Percentiles rank a stretch among this genome's conserved stretches.
Evolutionary conservation across 2,888 invertebrate species (phyloP).

Genomic region (Tetheella fluctuosa): DNA sequence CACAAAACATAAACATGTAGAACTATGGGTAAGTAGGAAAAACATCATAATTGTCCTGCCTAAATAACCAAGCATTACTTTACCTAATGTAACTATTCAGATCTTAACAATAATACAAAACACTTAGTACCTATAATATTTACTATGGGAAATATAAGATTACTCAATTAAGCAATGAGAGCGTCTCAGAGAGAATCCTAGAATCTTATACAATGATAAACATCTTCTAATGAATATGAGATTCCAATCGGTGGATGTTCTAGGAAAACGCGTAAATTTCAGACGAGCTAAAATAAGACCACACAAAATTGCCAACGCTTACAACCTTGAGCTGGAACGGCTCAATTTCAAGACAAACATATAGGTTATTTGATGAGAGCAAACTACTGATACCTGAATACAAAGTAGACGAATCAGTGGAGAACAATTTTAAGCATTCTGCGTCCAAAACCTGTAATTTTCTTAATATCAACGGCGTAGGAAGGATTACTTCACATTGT

Average conservation of each 20-base stretch:
- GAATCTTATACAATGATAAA: too few species aligned
- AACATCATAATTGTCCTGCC: not conserved
- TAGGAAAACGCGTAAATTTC: constrained; percentile 34
- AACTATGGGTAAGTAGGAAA: not conserved
- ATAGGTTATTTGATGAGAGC: not conserved
- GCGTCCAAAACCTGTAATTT: constrained; percentile 11
- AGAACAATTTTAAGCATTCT: constrained; percentile 26
- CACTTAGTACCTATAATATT: too few species aligned
- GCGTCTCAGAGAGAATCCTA: too few species aligned
- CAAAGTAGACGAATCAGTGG: not conserved
- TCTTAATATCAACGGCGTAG: not conserved
- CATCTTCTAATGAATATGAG: too few species aligned
- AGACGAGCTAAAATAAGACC: constrained; percentile 45
- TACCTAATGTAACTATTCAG: too few species aligned
- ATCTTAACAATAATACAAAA: too few species aligned
- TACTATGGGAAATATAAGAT: too few species aligned
- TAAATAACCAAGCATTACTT: too few species aligned
- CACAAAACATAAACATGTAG: not conserved
- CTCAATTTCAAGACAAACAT: constrained; percentile 8
- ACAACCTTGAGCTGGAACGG: constrained; percentile 42
- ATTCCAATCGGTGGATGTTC: not conserved
- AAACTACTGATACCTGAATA: not conserved
- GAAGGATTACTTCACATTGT: constrained; percentile 11
- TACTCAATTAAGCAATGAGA: too few species aligned
- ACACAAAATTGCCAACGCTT: constrained; percentile 39